Conservation (phyloP, 2,888 invertebrate genomes). For the Pyrgus malvae region DNA sequence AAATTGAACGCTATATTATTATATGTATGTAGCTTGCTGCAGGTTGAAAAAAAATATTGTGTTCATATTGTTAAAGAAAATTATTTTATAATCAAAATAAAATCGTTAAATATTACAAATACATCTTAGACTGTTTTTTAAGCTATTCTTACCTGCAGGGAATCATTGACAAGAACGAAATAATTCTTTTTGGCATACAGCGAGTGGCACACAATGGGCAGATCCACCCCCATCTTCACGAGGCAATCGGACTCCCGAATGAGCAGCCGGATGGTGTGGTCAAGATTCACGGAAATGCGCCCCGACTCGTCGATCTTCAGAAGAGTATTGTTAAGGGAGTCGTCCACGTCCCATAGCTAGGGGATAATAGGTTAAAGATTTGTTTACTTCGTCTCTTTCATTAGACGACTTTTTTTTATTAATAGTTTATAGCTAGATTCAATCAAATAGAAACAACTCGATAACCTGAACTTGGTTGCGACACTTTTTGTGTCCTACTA, state of each 20-base stretch:
- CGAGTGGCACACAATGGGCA: conserved; percentile 91
- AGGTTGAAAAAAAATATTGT: too few species aligned
- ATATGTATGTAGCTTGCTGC: too few species aligned
- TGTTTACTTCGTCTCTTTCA: not conserved
- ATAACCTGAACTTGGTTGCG: too few species aligned
- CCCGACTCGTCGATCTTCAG: conserved; percentile 84
- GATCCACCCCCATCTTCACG: conserved; percentile 89
- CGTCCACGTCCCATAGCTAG: conserved; percentile 86
- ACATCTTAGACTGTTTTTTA: too few species aligned
- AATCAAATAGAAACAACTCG: too few species aligned
- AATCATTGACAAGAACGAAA: conserved; percentile 88
- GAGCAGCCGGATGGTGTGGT: conserved; percentile 87
- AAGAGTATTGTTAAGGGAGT: conserved; percentile 83
- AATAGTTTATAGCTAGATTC: too few species aligned
- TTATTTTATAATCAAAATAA: too few species aligned
- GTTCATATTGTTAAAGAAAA: too few species aligned
- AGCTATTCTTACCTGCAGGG: conserved; percentile 87
- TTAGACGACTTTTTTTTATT: too few species aligned
- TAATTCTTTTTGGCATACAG: conserved; percentile 89
- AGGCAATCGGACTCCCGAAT: conserved; percentile 93
- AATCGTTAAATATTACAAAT: too few species aligned
- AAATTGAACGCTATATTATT: too few species aligned
- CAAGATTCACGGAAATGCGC: conserved; percentile 88
- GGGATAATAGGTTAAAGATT: conserved; percentile 29
- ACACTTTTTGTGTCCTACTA: too few species aligned